phyloP scores from a whole-genome alignment of 2,113 vertebrate genomes.

The Mola mola region DNA sequence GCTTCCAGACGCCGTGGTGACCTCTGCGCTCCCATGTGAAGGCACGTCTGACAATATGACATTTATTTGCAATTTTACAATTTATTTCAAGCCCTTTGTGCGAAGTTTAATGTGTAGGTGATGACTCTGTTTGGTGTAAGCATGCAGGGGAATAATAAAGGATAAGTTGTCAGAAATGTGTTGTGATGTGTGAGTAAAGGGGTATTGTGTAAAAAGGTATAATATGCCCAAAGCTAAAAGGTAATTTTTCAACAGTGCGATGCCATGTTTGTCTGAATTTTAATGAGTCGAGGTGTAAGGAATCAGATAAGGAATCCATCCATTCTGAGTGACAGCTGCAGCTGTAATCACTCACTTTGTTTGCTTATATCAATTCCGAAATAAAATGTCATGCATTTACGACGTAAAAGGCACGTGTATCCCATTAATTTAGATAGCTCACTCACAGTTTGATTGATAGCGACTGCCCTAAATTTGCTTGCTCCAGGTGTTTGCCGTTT shows the following conservation, averaged over 20 bases:
- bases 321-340: constrained; percentile 43
- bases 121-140: neutral
- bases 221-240: neutral
- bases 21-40: constrained; percentile 39
- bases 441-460: constrained; percentile 79
- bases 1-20: constrained; percentile 29
- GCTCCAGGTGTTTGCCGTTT: constrained; percentile 82
- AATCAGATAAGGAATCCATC: constrained; percentile 7
- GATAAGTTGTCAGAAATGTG: neutral
- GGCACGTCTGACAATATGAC: constrained; percentile 16
- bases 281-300: neutral
- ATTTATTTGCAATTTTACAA: neutral
- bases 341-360: constrained; percentile 57
- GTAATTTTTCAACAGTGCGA: neutral
- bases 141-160: neutral
- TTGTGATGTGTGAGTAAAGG: constrained; percentile 6
- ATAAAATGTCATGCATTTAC: constrained; percentile 45
- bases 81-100: neutral
- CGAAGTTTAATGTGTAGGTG: constrained; percentile 7
- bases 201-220: constrained; percentile 4
- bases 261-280: constrained; percentile 1
- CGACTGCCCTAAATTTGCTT: constrained; percentile 74
- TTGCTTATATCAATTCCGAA: constrained; percentile 40
- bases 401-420: constrained; percentile 9
- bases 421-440: constrained; percentile 52